phyloP scores from a whole-genome alignment of 1,140 invertebrate species.

The Zaprionus vittiger region DNA sequence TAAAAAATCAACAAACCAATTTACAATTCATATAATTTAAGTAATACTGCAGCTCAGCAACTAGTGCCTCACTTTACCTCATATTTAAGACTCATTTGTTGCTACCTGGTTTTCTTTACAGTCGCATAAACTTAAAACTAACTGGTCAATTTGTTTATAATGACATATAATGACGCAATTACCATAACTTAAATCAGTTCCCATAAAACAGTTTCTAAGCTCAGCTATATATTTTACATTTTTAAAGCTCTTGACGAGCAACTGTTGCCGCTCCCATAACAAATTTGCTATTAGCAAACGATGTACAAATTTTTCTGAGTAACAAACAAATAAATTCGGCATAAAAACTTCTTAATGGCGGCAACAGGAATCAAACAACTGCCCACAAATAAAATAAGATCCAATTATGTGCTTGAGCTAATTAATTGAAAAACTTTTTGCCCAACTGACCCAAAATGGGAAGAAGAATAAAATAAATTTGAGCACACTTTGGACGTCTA shows the following conservation, averaged over 20 bases:
- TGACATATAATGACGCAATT: background rate
- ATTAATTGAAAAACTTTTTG: conserved; percentile 45
- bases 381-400: background rate
- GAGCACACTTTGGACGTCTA: conserved; percentile 48
- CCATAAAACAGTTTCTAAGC: background rate
- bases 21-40: background rate
- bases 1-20: background rate
- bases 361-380: conserved; percentile 20
- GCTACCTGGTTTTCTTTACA: background rate
- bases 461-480: conserved; percentile 4
- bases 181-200: background rate
- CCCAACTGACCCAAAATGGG: background rate
- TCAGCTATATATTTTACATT: background rate
- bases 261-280: conserved; percentile 46
- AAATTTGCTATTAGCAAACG: conserved; percentile 6
- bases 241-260: conserved; percentile 14
- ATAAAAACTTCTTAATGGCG: conserved; percentile 31
- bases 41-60: background rate
- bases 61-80: background rate
- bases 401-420: conserved; percentile 36
- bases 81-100: background rate
- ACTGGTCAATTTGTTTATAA: background rate
- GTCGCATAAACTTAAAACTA: background rate
- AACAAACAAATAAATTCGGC: conserved; percentile 19
- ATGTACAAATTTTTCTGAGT: conserved; percentile 31